phyloP scores from a whole-genome alignment of 2,888 invertebrate genomes.

The Liopterus haemorrhoidalis region DNA sequence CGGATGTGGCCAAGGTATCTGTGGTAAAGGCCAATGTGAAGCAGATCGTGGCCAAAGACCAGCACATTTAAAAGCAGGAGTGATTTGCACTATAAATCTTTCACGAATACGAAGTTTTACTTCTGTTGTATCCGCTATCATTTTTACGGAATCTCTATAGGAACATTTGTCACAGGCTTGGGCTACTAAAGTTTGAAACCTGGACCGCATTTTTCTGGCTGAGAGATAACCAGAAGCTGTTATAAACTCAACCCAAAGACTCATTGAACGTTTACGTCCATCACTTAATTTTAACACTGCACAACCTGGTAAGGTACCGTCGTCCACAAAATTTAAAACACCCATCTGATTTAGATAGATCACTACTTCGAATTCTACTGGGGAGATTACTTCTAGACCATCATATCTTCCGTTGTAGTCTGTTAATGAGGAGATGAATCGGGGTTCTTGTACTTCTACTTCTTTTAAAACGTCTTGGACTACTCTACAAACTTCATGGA shows the following conservation, averaged over 20 bases:
- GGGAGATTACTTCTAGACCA: constrained; percentile 88
- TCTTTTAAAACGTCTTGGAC: constrained; percentile 93
- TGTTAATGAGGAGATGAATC: constrained; percentile 85
- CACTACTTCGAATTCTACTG: constrained; percentile 90
- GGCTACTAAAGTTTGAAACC: constrained; percentile 84
- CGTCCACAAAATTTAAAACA: constrained; percentile 94
- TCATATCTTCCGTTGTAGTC: constrained; percentile 87
- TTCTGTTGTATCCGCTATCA: constrained; percentile 90
- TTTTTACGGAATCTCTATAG: constrained; percentile 87
- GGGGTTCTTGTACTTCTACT: constrained; percentile 89
- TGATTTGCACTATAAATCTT: constrained; percentile 86
- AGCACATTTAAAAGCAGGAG: constrained; percentile 89
- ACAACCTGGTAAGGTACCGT: constrained; percentile 88
- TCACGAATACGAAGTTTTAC: constrained; percentile 85
- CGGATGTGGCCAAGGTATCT: constrained; percentile 89
- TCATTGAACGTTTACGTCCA: constrained; percentile 94
- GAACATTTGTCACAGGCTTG: constrained; percentile 90
- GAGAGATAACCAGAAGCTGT: constrained; percentile 93
- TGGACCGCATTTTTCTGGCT: constrained; percentile 85
- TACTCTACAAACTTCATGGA: constrained; percentile 84
- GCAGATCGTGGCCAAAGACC: constrained; percentile 93
- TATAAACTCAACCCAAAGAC: constrained; percentile 96
- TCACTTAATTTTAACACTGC: constrained; percentile 91
- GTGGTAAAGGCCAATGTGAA: constrained; percentile 87
- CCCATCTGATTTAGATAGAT: constrained; percentile 97